Conservation (phyloP, 1,140 invertebrate species). For the Eciton burchellii region DNA sequence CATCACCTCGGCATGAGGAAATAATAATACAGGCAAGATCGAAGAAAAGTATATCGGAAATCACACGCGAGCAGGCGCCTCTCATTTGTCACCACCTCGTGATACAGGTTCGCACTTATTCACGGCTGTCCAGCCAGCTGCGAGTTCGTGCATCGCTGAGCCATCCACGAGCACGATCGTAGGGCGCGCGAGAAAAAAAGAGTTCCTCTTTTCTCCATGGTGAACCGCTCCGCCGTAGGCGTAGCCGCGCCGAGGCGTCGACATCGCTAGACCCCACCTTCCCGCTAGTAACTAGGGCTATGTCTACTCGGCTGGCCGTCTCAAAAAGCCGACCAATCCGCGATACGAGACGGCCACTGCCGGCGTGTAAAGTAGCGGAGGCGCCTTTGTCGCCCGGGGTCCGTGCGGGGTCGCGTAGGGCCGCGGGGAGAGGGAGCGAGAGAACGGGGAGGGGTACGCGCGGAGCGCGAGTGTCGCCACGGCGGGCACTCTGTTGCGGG, state of each 20-base stretch:
- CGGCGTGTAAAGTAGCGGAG: constrained; percentile 82
- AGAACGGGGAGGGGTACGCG: constrained; percentile 44
- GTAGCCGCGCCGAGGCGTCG: constrained; percentile 80
- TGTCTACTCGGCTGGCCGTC: constrained; percentile 82
- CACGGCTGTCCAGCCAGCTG: constrained; percentile 31
- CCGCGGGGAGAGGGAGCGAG: constrained; percentile 50
- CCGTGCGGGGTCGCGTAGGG: constrained; percentile 48
- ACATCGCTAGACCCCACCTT: constrained; percentile 79
- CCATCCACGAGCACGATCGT: constrained; percentile 28
- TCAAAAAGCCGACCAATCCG: constrained; percentile 86
- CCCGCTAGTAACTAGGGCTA: constrained; percentile 84
- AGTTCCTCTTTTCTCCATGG: constrained; percentile 74
- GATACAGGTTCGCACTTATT: constrained; percentile 11
- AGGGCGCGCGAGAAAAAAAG: constrained; percentile 23
- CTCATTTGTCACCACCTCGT: constrained; percentile 13
- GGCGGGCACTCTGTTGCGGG: neutral
- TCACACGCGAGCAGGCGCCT: neutral
- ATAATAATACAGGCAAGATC: constrained; percentile 1
- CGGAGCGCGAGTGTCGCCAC: constrained; percentile 4
- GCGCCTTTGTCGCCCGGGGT: constrained; percentile 71
- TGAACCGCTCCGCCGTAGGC: constrained; percentile 81
- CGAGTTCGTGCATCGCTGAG: neutral
- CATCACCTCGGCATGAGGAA: neutral
- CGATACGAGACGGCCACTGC: constrained; percentile 85
- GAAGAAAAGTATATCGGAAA: neutral